These are phyloP conservation scores for Drosophila merina DNA, from an alignment of 2,888 invertebrate genomes.

Conservation along the genomic window DNA sequence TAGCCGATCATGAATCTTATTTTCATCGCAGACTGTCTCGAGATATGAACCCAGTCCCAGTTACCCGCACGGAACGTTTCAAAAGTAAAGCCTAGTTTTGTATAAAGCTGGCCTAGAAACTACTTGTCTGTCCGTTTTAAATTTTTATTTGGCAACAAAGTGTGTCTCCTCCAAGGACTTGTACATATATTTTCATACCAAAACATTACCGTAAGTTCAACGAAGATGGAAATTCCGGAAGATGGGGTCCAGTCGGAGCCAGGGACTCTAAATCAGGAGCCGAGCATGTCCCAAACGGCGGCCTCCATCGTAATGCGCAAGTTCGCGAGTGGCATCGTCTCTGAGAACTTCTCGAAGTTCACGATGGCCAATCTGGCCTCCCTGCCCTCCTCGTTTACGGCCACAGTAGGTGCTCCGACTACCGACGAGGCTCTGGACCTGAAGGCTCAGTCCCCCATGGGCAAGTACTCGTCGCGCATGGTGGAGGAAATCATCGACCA, in stretches of 20 bases:
- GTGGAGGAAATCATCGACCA: constrained; percentile 66
- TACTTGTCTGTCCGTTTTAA: not conserved
- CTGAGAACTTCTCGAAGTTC: constrained; percentile 9
- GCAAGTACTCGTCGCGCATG: constrained; percentile 48
- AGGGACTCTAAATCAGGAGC: not conserved
- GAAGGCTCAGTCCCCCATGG: constrained; percentile 13
- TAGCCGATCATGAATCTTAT: too few species aligned
- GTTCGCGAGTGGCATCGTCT: not conserved
- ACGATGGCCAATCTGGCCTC: constrained; percentile 44
- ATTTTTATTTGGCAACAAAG: not conserved
- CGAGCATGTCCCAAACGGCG: not conserved
- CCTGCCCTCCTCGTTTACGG: not conserved
- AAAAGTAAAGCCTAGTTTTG: not conserved
- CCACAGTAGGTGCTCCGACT: not conserved
- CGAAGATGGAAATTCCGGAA: not conserved
- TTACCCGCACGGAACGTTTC: not conserved
- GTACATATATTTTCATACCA: not conserved
- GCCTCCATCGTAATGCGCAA: not conserved
- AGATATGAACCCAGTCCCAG: not conserved
- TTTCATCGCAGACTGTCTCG: too few species aligned
- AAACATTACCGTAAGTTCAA: not conserved
- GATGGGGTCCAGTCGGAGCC: not conserved
- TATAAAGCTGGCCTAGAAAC: not conserved
- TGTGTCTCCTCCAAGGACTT: not conserved
- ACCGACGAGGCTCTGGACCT: not conserved